These are phyloP conservation scores for Masnerella sp. DNA, from an alignment of 2,888 invertebrate genomes.

Conservation along the genomic window DNA sequence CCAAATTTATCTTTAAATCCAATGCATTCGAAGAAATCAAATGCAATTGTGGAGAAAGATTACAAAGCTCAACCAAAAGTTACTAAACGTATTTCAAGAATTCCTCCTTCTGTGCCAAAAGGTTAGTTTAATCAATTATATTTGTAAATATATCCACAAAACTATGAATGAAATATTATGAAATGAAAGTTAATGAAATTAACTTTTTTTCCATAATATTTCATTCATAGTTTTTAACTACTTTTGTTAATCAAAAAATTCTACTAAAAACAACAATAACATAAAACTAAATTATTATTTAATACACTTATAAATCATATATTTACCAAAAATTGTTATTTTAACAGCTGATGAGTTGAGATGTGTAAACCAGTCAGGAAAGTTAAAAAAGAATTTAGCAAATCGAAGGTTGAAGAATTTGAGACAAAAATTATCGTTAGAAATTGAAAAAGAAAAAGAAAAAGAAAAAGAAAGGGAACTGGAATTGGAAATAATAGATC, in stretches of 20 bases:
- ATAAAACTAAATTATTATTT: no score
- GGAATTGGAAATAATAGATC: neutral
- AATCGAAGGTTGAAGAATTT: slow-evolving; percentile 8
- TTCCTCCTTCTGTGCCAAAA: neutral
- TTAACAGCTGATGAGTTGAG: neutral
- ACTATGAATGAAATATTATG: no score
- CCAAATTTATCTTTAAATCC: neutral
- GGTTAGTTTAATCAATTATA: neutral
- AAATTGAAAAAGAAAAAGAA: slow-evolving; percentile 8
- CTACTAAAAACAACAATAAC: no score
- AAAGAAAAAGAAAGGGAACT: neutral
- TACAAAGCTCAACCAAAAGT: neutral
- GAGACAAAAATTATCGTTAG: slow-evolving; percentile 7
- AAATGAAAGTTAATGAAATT: no score
- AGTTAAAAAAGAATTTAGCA: slow-evolving; percentile 17
- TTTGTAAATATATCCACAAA: no score
- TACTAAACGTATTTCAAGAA: neutral
- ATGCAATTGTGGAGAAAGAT: neutral
- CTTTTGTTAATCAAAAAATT: neutral
- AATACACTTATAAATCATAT: neutral
- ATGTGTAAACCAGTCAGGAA: neutral
- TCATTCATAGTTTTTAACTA: neutral
- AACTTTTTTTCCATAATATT: neutral
- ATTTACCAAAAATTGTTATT: neutral
- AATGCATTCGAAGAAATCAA: neutral